Evolutionary conservation across 1,140 invertebrate species (phyloP), one percentile per base, ranked within the genome.

Genomic region (Cherax destructor): DNA sequence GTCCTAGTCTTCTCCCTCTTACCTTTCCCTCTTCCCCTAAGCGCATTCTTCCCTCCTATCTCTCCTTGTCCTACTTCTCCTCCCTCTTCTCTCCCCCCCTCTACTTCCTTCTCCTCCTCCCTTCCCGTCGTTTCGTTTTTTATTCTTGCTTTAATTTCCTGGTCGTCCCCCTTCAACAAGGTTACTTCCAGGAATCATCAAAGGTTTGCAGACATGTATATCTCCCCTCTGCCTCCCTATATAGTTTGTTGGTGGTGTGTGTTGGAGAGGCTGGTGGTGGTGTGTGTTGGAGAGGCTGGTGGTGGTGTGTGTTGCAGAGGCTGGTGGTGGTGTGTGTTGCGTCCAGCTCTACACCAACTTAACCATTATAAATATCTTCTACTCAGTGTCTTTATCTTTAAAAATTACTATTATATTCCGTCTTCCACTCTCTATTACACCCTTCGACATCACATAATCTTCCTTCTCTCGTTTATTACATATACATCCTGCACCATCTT

Each of bases 101-200:
- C n/a, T 5, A 41, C 24, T 9, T 18, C 65, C 65, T 18, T 18
- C 21, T 85, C 41, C 41, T 50, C 21, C 21, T 49, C 56, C n/a
- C 24, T 74, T 41, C 49, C 16, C 74, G 2, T 74, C 21, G 49
- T 21, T 72, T 85, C 47, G 13, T 85, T 72, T 69, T 69, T 85
- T 69, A 65, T 72, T 85, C 41, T 69, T 69, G 5, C 49, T 79
- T 13, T 79, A 79, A 79, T 79, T 79, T 79, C 78, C 78, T 79
- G 52, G 78, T 21, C 50, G 78, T 79, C 78, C 49, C 49, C 30
- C 30, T 41, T 79, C 78, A 50, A 49, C 41, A 79, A 79, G 21
- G 47, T 79, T 79, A 50, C 78, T 79, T 79, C 47, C 78, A n/a
- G 47, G 11, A 79, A 18, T 52, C 47, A 79, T 18, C 50, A 47